Percentiles rank a stretch among this genome's conserved stretches.
These are phyloP conservation scores for Molothrus ater DNA, from an alignment of 2,797 vertebrate genomes.

Conservation along the genomic window DNA sequence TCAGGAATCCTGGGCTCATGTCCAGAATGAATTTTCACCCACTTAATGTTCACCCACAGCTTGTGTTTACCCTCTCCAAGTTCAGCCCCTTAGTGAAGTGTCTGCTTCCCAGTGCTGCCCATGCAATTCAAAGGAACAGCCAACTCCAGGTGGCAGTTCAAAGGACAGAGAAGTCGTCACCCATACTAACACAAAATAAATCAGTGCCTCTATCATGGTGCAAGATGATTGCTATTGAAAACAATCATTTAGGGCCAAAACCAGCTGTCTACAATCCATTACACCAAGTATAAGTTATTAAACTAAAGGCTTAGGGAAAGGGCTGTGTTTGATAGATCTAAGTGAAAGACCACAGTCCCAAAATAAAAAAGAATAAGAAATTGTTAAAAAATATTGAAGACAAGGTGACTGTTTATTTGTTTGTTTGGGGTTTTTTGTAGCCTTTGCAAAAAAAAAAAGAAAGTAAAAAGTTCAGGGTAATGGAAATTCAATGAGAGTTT, in stretches of 20 bases:
- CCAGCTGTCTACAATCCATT: background rate
- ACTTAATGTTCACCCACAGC: accelerated
- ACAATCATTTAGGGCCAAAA: background rate
- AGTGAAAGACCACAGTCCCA: background rate
- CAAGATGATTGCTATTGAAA: background rate
- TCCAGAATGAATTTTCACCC: background rate
- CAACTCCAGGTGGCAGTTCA: background rate
- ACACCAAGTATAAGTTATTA: background rate
- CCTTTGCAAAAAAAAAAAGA: background rate
- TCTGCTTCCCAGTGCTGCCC: background rate
- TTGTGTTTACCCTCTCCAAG: background rate
- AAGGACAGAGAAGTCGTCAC: background rate
- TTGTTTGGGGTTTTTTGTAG: background rate
- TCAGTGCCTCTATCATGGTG: background rate
- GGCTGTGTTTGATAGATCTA: background rate
- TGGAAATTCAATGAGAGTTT: background rate
- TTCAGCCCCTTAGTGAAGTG: background rate
- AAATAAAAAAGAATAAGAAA: background rate
- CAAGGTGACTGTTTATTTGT: background rate
- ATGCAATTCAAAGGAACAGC: background rate
- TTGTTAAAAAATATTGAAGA: background rate
- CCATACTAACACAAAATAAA: background rate
- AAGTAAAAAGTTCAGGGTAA: background rate
- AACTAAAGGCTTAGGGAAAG: background rate
- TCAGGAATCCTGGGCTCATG: background rate